phyloP scores from a whole-genome alignment of 2,113 vertebrate genomes.

The Phrynosoma platyrhinos region DNA sequence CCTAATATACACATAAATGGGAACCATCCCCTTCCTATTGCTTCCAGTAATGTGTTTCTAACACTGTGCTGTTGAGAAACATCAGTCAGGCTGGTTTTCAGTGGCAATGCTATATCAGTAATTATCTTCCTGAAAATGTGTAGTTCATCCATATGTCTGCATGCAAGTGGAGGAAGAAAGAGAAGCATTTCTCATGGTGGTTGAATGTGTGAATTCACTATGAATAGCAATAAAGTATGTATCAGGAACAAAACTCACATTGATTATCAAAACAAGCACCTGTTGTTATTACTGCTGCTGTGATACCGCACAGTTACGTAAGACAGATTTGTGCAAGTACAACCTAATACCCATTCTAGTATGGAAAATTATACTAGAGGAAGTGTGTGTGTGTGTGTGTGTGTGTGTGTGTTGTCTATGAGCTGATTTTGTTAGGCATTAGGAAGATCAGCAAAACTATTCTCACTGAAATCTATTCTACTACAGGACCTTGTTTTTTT shows the following conservation, averaged over 20 bases:
- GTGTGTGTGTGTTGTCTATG: neutral
- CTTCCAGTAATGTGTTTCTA: neutral
- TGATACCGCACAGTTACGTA: no score
- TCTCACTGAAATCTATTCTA: neutral
- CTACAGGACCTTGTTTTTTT: neutral
- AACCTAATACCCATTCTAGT: neutral
- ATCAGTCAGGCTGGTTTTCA: neutral
- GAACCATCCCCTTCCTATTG: neutral
- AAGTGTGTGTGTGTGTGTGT: neutral
- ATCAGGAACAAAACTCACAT: neutral
- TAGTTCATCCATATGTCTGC: neutral
- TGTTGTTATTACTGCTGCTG: no score
- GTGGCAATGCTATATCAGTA: neutral
- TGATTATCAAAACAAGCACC: conserved; percentile 29
- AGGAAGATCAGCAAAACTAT: no score
- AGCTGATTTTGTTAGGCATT: neutral
- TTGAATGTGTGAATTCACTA: neutral
- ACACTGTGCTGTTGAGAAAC: neutral
- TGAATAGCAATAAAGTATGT: neutral
- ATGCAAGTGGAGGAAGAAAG: neutral
- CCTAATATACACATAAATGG: neutral
- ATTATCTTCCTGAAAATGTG: neutral
- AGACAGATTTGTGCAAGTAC: no score
- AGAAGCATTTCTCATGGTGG: neutral
- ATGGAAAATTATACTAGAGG: neutral